Evolutionary conservation across 2,113 vertebrate species (phyloP), one percentile per base, ranked within the genome.

Genomic region (Ariopsis seemanni): DNA sequence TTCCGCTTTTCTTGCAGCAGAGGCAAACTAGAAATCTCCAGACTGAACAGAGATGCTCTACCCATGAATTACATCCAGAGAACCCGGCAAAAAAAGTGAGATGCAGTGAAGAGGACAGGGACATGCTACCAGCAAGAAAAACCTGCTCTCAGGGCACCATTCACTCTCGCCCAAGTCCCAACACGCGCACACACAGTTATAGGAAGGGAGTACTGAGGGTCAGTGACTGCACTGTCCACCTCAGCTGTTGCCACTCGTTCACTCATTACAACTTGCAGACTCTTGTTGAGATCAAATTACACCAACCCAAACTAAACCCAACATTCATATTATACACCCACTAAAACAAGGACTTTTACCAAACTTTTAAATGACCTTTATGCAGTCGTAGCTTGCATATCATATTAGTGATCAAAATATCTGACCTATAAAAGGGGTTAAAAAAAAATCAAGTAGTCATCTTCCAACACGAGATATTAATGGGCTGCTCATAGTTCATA

Each of bases 241-340:
- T 95, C 95, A 96, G 95, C 95, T 96, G 95, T 95, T 95, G 93
- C 94, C 92, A 93, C 93, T 94, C 93, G 91, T 94, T 95, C 91
- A 92, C 91, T 80, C 82, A 89, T 89, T 92, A 89, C 88, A 93
- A 91, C 90, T 72, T 88, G 75, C 84, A 77, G 75, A 69, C 77
- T 77, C 84, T 83, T 62, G 10, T 71, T 27, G 78, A 89, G 25
- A 84, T 82, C 69, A 57, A 82, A 65, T 77, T 85, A 78, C 86
- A 90, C 30, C 57, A 83, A 63, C 30, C n/a, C 55, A 57, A 79
- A 85, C 67, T 78, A 55, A 89, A 65, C 7, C 48, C 7, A 42
- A 42, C 25, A 83, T 80, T 88, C 60, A 14, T 20, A 50, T 15
- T 42, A 48, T n/a, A 69, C 20, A 69, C 18, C 42, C 89, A 88